Evolutionary conservation across 2,113 vertebrate species (phyloP).

Genomic region (Delphinus delphis): DNA sequence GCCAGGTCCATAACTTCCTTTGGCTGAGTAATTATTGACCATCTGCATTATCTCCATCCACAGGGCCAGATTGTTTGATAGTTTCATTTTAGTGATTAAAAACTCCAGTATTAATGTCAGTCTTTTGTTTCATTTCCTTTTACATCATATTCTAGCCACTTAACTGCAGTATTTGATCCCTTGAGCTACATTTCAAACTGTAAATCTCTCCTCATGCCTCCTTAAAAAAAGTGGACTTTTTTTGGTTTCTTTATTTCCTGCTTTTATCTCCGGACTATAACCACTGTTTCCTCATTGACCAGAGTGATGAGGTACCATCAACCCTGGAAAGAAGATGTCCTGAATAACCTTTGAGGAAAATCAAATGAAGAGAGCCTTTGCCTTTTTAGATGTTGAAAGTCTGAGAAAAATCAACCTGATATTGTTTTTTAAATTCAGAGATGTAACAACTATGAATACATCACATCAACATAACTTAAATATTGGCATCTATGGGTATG

Average conservation of each 20-base stretch:
- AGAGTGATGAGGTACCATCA: background rate
- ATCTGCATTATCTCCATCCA: background rate
- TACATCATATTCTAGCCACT: background rate
- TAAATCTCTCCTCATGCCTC: background rate
- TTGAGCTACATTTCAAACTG: background rate
- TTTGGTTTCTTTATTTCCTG: background rate
- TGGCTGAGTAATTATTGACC: background rate
- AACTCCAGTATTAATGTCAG: background rate
- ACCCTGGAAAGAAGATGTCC: conserved; percentile 13
- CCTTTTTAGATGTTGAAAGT: conserved; percentile 2
- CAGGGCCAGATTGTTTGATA: background rate
- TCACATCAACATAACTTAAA: background rate
- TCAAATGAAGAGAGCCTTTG: background rate
- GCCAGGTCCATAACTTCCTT: background rate
- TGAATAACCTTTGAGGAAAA: background rate
- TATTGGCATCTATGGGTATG: background rate
- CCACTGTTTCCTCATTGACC: background rate
- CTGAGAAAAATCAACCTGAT: conserved; percentile 9
- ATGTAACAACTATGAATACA: background rate
- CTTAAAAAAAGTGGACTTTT: background rate
- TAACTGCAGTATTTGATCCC: background rate
- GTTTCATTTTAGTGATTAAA: conserved; percentile 23
- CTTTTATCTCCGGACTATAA: conserved; percentile 19
- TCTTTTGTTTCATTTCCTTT: conserved; percentile 26
- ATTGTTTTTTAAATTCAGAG: conserved; percentile 28